Conservation (phyloP, 2,113 vertebrate species). For the Acinonyx jubatus region DNA sequence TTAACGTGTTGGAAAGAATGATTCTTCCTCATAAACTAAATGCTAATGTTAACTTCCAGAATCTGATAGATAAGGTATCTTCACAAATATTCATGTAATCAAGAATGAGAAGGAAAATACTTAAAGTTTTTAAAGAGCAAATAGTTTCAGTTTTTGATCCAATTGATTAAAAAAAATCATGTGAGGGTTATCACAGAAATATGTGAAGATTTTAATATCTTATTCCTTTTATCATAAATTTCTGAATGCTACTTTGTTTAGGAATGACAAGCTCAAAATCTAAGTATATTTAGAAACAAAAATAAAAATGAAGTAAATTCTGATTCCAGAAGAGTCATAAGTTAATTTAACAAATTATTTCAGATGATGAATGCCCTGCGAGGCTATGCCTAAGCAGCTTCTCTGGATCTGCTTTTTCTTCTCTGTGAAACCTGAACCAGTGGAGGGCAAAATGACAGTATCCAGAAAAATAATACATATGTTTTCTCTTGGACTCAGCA, state of each 20-base stretch:
- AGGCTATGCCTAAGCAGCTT: background rate
- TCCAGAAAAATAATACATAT: background rate
- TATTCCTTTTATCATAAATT: background rate
- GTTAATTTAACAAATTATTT: background rate
- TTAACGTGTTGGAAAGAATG: background rate
- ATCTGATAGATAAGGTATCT: background rate
- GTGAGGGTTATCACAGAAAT: background rate
- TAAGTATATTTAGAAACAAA: background rate
- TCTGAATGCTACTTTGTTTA: background rate
- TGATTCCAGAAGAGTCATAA: background rate
- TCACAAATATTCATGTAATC: background rate
- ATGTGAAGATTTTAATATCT: background rate
- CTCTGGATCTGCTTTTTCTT: background rate
- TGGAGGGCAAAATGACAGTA: background rate
- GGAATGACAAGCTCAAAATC: background rate
- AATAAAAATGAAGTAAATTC: background rate
- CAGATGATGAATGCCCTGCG: background rate
- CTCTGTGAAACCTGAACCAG: background rate
- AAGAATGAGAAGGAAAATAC: background rate
- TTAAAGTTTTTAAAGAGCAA: background rate
- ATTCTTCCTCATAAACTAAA: background rate
- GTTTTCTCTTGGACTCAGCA: background rate
- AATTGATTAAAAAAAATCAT: background rate
- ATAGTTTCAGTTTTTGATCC: background rate
- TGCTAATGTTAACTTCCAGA: background rate